Conservation (phyloP, 2,113 vertebrate genomes). For the Tupaia tana region DNA sequence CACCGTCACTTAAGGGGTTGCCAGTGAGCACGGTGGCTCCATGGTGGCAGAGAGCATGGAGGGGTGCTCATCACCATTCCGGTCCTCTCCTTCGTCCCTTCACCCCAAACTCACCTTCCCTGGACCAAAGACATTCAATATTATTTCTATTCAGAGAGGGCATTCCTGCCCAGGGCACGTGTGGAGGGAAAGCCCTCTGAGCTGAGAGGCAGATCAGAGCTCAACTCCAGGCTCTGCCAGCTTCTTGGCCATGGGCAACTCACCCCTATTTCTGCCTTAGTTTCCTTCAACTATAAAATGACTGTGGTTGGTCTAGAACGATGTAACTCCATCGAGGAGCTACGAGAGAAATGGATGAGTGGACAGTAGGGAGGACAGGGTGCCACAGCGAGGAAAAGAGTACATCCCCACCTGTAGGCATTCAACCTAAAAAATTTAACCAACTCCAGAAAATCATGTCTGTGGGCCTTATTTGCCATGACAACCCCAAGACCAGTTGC, state of each 20-base stretch:
- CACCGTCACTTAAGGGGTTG: slow-evolving; percentile 44
- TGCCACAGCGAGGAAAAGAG: not conserved
- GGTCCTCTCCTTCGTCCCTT: not conserved
- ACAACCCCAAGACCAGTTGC: not conserved
- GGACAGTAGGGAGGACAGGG: not conserved
- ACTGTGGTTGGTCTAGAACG: not conserved
- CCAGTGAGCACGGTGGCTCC: not conserved
- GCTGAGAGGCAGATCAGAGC: not conserved
- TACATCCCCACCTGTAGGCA: not conserved
- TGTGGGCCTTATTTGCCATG: not conserved
- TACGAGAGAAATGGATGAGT: too few relatives aligned
- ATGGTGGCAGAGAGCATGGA: not conserved
- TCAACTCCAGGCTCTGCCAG: not conserved
- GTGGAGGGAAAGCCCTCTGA: not conserved
- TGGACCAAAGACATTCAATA: not conserved
- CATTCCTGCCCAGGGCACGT: not conserved
- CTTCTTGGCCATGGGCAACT: not conserved
- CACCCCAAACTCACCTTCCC: not conserved
- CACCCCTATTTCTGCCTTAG: not conserved
- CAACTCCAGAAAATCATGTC: not conserved
- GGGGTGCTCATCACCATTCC: not conserved
- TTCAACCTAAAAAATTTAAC: not conserved
- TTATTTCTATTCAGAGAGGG: not conserved
- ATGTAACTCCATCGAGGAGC: not conserved
- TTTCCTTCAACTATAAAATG: not conserved